phyloP scores from a whole-genome alignment of 2,888 invertebrate species.

The Hyposoter dolosus region DNA sequence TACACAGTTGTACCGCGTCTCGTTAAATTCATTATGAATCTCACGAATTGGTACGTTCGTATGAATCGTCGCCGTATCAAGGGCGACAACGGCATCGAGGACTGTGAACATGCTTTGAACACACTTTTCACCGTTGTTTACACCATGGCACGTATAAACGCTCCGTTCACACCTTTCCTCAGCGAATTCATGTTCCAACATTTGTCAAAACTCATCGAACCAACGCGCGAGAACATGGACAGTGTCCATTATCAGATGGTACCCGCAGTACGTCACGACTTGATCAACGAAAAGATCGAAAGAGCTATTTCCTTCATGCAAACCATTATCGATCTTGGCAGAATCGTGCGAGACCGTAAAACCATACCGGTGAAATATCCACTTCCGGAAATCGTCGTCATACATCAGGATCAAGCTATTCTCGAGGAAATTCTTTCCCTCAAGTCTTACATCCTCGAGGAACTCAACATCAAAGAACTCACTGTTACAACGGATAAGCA shows the following conservation, averaged over 20 bases:
- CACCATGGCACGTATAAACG: constrained; percentile 96
- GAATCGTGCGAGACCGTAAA: constrained; percentile 96
- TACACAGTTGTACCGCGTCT: constrained; percentile 98
- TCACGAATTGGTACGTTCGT: constrained; percentile 99
- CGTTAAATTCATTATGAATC: constrained; percentile 98
- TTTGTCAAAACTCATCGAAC: constrained; percentile 89
- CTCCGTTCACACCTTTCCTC: constrained; percentile 98
- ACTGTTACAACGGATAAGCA: constrained; percentile 95
- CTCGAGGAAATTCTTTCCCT: constrained; percentile 92
- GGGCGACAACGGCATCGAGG: constrained; percentile 93
- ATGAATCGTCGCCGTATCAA: constrained; percentile 98
- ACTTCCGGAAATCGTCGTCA: constrained; percentile 97
- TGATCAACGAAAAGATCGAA: constrained; percentile 95
- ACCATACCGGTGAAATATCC: constrained; percentile 98
- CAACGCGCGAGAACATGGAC: constrained; percentile 86
- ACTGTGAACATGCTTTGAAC: constrained; percentile 93
- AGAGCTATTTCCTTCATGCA: constrained; percentile 97
- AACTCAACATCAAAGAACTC: constrained; percentile 95
- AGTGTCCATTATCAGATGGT: constrained; percentile 98
- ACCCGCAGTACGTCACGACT: constrained; percentile 89
- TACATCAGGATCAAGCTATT: constrained; percentile 93
- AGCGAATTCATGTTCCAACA: constrained; percentile 98
- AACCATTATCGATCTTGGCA: constrained; percentile 96
- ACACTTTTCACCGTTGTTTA: constrained; percentile 95
- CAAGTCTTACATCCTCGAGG: constrained; percentile 94